Evolutionary conservation across 2,888 invertebrate genomes (phyloP).

Genomic region (Hecatera dysodea): DNA sequence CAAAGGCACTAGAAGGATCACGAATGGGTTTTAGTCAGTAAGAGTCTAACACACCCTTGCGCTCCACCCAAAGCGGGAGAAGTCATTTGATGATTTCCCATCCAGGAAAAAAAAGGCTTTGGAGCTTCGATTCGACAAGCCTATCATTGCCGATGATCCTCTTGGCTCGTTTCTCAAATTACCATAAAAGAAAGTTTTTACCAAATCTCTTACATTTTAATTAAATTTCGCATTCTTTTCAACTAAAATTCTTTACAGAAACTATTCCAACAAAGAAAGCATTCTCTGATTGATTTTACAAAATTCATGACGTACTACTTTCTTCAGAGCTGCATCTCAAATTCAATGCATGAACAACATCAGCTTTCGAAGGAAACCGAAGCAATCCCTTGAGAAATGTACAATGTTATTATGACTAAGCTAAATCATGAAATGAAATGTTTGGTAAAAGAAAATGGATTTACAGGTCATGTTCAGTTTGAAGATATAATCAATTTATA

Average conservation of each 20-base stretch:
- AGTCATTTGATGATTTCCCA: too few relatives aligned
- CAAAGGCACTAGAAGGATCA: too few relatives aligned
- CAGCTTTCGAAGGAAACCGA: slow-evolving; percentile 44
- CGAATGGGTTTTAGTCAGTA: too few relatives aligned
- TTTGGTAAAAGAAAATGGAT: slow-evolving; percentile 31
- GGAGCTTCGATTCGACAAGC: too few relatives aligned
- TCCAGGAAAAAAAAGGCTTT: too few relatives aligned
- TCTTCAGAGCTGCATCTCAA: slow-evolving; percentile 45
- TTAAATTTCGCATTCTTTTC: not conserved
- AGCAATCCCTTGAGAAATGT: slow-evolving; percentile 51
- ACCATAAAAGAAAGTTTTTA: not conserved
- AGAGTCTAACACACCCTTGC: too few relatives aligned
- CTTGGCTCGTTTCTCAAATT: too few relatives aligned
- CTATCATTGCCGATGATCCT: too few relatives aligned
- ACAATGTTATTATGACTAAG: slow-evolving; percentile 52
- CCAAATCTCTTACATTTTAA: not conserved
- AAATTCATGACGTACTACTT: slow-evolving; percentile 52
- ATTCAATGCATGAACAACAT: slow-evolving; percentile 62
- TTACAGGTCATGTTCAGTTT: not conserved
- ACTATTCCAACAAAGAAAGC: slow-evolving; percentile 12
- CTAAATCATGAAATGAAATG: slow-evolving; percentile 53
- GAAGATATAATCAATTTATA: slow-evolving; percentile 20
- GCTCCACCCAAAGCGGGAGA: too few relatives aligned
- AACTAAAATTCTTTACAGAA: slow-evolving; percentile 1
- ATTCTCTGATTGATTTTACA: slow-evolving; percentile 48